Base-by-base conservation (phyloP, 2,113 vertebrate genomes). In the Dendropsophus ebraccatus region DNA sequence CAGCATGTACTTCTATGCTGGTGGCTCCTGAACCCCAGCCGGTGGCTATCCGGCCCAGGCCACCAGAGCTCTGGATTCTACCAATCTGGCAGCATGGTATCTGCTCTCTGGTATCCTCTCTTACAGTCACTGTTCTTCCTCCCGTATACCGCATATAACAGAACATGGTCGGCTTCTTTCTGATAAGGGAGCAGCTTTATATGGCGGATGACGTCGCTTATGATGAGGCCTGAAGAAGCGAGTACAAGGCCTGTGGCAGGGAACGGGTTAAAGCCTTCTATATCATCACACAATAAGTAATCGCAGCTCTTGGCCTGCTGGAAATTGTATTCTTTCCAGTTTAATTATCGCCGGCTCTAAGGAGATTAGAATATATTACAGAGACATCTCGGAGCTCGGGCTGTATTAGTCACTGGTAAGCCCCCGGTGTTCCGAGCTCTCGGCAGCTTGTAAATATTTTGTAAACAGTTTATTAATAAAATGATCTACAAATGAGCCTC, bases 311-410 rank as follows among this genome's bases (percentile, higher is more conserved):
- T 65, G 83, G 72, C 83, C 83, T 76, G 72, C 83, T 84, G 54
- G 83, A 84, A 60, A 84, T 75, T 84, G 72, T 84, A 84, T 76
- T 84, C 83, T 84, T 84, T 84, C 83, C 83, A 49, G 69, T 78
- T 41, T 83, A 67, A 83, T 87, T 79, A 41, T 78, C 37, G 56
- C 82, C 35, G 83, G 83, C 54, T 78, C 82, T 89, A 49, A 84
- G 85, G 88, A 88, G 88, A 90, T 73, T 77, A 74, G 72, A 65
- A 76, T 84, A 84, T 84, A 84, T 84, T 84, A 84, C 73, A 76
- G 70, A 60, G 70, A 84, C 73, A 84, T 77, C 73, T 75, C 83
- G n/a, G n/a, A 84, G 83, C 72, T 77, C 49, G 56, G 17, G 83
- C 54, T 62, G 83, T 35, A 84, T 84, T 84, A 84, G 82, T 75